A percentile compares a stretch with the other conserved stretches of the same genome.
Conservation (phyloP, 2,797 vertebrate species). For the Sardinella longiceps region DNA sequence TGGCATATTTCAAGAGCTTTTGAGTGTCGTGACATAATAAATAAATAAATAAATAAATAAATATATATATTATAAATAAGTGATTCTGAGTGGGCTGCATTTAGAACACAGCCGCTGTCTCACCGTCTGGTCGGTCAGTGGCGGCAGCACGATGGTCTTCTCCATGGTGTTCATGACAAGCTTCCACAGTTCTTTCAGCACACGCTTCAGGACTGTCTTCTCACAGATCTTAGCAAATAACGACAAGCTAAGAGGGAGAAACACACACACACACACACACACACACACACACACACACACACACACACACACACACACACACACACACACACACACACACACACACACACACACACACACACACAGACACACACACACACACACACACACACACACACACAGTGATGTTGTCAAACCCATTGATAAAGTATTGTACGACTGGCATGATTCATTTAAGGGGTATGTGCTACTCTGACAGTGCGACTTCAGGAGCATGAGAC, state of each 20-base stretch:
- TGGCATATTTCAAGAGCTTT: background rate
- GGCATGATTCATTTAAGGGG: no score
- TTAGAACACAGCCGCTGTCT: constrained; percentile 59
- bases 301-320: background rate
- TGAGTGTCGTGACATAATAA: background rate
- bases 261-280: background rate
- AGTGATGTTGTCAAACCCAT: background rate
- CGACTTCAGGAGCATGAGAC: no score
- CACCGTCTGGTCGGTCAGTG: constrained; percentile 94
- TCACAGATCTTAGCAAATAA: constrained; percentile 99
- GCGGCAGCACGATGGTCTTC: constrained; percentile 93
- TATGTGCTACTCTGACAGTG: no score
- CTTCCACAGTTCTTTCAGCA: constrained; percentile 98
- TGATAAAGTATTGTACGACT: background rate
- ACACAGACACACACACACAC: background rate
- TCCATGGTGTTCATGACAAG: constrained; percentile 99
- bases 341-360: no score
- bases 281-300: background rate
- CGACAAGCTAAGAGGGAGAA: constrained; percentile 79
- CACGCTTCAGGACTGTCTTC: constrained; percentile 97
- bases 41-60: background rate
- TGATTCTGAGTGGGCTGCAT: background rate
- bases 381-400: background rate
- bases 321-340: background rate
- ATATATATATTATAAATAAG: background rate